Evolutionary conservation across 2,797 vertebrate species (phyloP).

Genomic region (Heliangelus exortis): DNA sequence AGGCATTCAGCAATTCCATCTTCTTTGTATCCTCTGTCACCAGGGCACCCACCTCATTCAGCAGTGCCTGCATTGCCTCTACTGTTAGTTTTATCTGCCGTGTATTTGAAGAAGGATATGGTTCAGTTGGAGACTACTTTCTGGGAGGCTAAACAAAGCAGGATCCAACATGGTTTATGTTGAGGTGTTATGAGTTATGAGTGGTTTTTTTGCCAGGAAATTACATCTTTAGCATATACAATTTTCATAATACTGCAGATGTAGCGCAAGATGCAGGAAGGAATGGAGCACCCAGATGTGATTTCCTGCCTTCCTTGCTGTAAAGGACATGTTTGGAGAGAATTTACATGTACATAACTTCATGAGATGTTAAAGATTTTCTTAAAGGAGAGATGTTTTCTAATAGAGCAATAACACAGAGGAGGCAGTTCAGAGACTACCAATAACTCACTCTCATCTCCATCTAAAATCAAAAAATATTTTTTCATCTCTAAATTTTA

Average conservation of each 20-base stretch:
- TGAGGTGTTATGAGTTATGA: background rate
- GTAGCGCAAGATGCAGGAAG: background rate
- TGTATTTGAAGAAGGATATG: too few relatives aligned
- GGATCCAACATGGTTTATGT: background rate
- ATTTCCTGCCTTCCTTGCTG: background rate
- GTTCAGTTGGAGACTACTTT: background rate
- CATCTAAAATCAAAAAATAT: background rate
- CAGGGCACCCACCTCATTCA: too few relatives aligned
- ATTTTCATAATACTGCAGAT: background rate
- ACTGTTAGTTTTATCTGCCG: too few relatives aligned
- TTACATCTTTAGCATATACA: fast-evolving
- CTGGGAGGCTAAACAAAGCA: background rate
- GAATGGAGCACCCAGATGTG: too few relatives aligned
- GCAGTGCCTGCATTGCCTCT: too few relatives aligned
- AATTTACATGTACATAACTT: background rate
- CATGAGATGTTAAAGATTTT: background rate
- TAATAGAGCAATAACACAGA: background rate
- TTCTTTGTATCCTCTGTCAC: too few relatives aligned
- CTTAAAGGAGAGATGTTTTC: background rate
- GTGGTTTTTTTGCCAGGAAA: background rate
- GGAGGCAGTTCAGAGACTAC: background rate
- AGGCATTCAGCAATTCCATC: too few relatives aligned
- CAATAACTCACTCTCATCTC: background rate
- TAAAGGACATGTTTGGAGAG: background rate
- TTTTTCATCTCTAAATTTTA: background rate